A percentile compares a stretch with the other conserved stretches of the same genome.
Evolutionary conservation across 2,888 invertebrate genomes (phyloP).

Genomic region (Synergus gifuensis): DNA sequence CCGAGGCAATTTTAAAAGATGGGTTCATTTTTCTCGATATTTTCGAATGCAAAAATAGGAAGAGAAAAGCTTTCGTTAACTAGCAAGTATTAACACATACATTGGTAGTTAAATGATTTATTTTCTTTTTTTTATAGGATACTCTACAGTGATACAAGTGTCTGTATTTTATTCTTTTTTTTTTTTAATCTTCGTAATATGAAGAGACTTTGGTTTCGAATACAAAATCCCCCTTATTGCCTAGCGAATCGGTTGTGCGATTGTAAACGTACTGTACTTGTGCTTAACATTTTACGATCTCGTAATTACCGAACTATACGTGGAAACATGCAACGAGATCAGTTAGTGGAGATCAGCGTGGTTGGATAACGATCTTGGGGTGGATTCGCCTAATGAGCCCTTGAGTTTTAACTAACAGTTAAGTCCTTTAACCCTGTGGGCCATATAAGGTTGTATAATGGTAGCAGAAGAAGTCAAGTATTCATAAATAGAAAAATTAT

Average conservation of each 20-base stretch:
- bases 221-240: not conserved
- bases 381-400: slow-evolving; percentile 25
- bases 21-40: slow-evolving; percentile 38
- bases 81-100: not conserved
- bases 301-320: slow-evolving; percentile 21
- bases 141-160: too few species aligned
- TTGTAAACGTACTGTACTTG: slow-evolving; percentile 21
- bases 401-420: slow-evolving; percentile 18
- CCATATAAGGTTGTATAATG: slow-evolving; percentile 8
- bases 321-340: slow-evolving; percentile 15
- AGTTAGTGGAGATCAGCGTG: slow-evolving; percentile 22
- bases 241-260: slow-evolving; percentile 1
- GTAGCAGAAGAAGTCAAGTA: slow-evolving; percentile 13
- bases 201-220: not conserved
- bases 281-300: slow-evolving; percentile 22
- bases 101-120: not conserved
- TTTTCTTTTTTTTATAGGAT: not conserved
- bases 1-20: slow-evolving; percentile 24
- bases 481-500: slow-evolving; percentile 39
- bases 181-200: not conserved
- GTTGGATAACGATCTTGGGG: slow-evolving; percentile 34
- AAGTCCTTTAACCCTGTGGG: slow-evolving; percentile 12
- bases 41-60: not conserved
- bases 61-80: slow-evolving; percentile 19
- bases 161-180: too few species aligned